Evolutionary conservation across 2,113 vertebrate genomes (phyloP).

Genomic region (Dasypus novemcinctus): DNA sequence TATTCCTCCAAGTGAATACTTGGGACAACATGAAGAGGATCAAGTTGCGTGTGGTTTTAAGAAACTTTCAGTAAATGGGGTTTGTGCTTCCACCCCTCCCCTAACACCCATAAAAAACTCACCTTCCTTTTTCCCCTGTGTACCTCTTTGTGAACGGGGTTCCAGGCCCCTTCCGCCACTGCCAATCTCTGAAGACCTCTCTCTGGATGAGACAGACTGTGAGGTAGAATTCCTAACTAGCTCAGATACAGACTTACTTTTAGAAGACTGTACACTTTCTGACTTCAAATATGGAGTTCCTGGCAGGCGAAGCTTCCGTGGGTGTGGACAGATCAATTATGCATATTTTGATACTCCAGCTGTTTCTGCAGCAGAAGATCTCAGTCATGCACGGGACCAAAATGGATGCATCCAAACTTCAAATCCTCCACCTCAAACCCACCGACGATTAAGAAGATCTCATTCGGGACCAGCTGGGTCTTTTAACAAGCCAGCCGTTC

Average conservation of each 20-base stretch:
- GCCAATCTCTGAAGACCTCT: conserved; percentile 84
- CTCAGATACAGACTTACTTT: too few relatives aligned
- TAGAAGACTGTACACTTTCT: too few relatives aligned
- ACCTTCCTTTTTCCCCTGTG: conserved; percentile 54
- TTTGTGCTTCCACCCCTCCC: conserved; percentile 81
- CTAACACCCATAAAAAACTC: conserved; percentile 84
- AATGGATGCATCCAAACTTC: too few relatives aligned
- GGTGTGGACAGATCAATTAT: conserved; percentile 93
- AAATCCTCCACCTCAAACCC: conserved; percentile 86
- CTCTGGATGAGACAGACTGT: too few relatives aligned
- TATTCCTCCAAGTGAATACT: too few relatives aligned
- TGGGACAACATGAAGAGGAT: conserved; percentile 82
- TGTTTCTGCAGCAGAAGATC: conserved; percentile 75
- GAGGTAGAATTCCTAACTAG: too few relatives aligned
- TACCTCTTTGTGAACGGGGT: conserved; percentile 80
- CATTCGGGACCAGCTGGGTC: conserved; percentile 95
- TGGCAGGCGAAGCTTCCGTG: too few relatives aligned
- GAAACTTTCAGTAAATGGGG: conserved; percentile 85
- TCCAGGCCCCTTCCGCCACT: conserved; percentile 93
- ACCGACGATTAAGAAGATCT: conserved; percentile 90
- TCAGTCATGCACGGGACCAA: conserved; percentile 68
- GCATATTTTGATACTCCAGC: conserved; percentile 90
- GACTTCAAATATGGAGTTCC: too few relatives aligned
- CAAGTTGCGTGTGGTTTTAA: conserved; percentile 86
- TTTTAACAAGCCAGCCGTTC: too few relatives aligned